Percentiles rank a stretch among this genome's conserved stretches.
These are phyloP conservation scores for Philaethria dido DNA, from an alignment of 2,888 invertebrate species.

Conservation along the genomic window DNA sequence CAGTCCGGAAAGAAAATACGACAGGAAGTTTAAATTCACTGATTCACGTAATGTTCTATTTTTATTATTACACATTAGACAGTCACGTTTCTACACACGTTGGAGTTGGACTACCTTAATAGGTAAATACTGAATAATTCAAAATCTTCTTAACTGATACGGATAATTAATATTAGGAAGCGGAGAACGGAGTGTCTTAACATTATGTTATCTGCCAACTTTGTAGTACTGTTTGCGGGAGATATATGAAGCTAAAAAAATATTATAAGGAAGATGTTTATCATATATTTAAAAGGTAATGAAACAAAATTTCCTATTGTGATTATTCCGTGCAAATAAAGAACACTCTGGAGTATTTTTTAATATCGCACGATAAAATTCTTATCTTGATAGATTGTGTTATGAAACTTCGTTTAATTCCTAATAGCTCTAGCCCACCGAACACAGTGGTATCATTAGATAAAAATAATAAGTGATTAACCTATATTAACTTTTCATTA, in stretches of 20 bases:
- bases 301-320: too few relatives aligned
- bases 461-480: conserved; percentile 5
- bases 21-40: not conserved
- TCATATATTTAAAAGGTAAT: too few relatives aligned
- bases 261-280: too few relatives aligned
- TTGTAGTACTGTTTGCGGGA: too few relatives aligned
- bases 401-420: not conserved
- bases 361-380: not conserved
- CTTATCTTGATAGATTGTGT: not conserved
- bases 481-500: not conserved
- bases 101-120: not conserved
- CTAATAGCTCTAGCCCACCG: not conserved
- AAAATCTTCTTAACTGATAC: too few relatives aligned
- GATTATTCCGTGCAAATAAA: too few relatives aligned
- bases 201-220: too few relatives aligned
- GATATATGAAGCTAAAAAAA: too few relatives aligned
- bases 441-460: not conserved
- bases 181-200: too few relatives aligned
- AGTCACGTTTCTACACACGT: not conserved
- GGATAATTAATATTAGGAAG: too few relatives aligned
- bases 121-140: not conserved
- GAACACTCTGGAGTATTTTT: not conserved
- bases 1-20: not conserved
- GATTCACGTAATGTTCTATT: not conserved
- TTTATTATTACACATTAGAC: not conserved